Base-by-base conservation (phyloP, 1,140 invertebrate genomes). In the Drosophila tsacasi region DNA sequence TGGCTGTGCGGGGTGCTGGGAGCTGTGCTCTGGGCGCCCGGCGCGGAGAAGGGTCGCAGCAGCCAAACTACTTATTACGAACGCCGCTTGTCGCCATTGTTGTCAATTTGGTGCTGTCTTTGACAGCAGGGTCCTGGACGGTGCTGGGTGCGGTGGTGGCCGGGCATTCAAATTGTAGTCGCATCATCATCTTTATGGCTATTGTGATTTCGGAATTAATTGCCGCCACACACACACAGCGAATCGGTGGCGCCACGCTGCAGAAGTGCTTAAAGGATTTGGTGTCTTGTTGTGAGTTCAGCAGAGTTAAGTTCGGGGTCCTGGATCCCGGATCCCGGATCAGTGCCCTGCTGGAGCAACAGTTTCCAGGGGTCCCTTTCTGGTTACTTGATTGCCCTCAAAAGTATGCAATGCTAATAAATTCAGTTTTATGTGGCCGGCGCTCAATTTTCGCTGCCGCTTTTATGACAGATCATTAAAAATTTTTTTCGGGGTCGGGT, bases 401-500 rank as follows among this genome's bases (percentile, higher is more conserved):
- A 82, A 90, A 90, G 81, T 90, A 82, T 90, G 85, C 85, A 82
- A 90, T 84, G 81, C 81, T 85, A 90, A 90, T 90, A 90, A 90
- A 90, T 90, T 90, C 79, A 72, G 66, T 90, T 89, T 90, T 89
- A 90, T 65, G 50, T 49, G 58, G 46, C 42, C 60, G 59, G 39
- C 76, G 66, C 74, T 85, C 83, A 80, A 44, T 59, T 50, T 55
- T 69, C 59, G 42, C 71, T 40, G 37, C 67, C 58, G 59, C 78
- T 90, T 89, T 89, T 89, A 89, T 90, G 85, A 90, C 85, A 90
- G 81, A 90, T 90, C 85, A 89, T 90, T 89, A 89, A 90, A 89
- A 89, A 79, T 69, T 69, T 62, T 21, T 25, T 57, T 39, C 13
- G 42, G 19, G 13, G 12, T 23, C 46, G 58, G 57, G 66, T 57